Conservation (phyloP, 2,888 invertebrate species). For the Saturnia pavonia region DNA sequence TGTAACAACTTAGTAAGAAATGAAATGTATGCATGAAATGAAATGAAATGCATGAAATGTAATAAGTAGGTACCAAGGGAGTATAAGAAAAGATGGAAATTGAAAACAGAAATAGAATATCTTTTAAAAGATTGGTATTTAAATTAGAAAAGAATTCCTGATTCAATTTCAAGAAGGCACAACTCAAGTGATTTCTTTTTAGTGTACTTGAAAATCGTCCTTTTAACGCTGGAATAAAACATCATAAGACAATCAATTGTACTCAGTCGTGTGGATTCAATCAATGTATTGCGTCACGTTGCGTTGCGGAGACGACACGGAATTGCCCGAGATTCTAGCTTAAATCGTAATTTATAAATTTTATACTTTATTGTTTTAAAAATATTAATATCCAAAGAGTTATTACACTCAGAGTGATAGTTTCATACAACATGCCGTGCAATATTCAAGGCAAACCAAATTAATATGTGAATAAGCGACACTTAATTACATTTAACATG, state of each 20-base stretch:
- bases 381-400: too few relatives aligned
- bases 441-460: too few relatives aligned
- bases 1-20: too few relatives aligned
- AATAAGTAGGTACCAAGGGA: too few relatives aligned
- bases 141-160: background rate
- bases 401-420: too few relatives aligned
- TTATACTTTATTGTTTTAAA: too few relatives aligned
- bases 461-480: too few relatives aligned
- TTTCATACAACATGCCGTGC: too few relatives aligned
- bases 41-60: too few relatives aligned
- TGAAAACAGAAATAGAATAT: background rate
- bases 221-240: conserved; percentile 3
- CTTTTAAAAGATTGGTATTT: background rate
- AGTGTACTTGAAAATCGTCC: conserved; percentile 7
- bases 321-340: background rate
- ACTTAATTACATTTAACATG: too few relatives aligned
- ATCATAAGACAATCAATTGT: conserved; percentile 13
- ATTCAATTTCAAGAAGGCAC: background rate
- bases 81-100: background rate
- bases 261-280: conserved; percentile 3
- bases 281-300: background rate
- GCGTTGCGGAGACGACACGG: too few relatives aligned
- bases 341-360: background rate
- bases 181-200: background rate
- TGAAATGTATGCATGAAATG: too few relatives aligned